Evolutionary conservation across 2,888 invertebrate genomes (phyloP).

Genomic region (Serrognathus titanus): DNA sequence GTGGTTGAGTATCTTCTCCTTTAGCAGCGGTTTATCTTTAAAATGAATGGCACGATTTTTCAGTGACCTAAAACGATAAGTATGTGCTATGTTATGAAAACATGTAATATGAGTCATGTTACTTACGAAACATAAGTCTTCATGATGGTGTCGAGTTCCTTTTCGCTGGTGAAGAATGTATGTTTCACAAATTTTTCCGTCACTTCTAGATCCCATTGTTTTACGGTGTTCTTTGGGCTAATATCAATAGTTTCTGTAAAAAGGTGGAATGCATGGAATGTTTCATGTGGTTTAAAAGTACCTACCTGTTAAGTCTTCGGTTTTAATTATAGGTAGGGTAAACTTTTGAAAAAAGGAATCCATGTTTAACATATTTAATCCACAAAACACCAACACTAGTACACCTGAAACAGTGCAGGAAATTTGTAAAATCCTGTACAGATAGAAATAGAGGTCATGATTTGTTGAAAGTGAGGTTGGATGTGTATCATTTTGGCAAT

Average conservation of each 20-base stretch:
- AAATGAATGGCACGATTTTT: constrained; percentile 26
- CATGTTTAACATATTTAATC: not conserved
- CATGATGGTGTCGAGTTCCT: constrained; percentile 25
- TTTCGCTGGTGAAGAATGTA: constrained; percentile 23
- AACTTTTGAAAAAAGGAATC: constrained; percentile 3
- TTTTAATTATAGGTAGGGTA: constrained; percentile 9
- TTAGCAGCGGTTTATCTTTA: constrained; percentile 26
- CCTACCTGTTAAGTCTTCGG: constrained; percentile 1
- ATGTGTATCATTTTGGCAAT: not conserved
- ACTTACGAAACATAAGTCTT: constrained; percentile 33
- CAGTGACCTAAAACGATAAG: constrained; percentile 24
- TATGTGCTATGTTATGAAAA: not conserved
- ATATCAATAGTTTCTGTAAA: not conserved
- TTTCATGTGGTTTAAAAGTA: too few relatives aligned
- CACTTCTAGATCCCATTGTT: constrained; percentile 29
- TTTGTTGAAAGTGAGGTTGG: not conserved
- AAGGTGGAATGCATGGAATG: not conserved
- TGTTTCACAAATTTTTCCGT: constrained; percentile 23
- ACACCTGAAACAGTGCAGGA: not conserved
- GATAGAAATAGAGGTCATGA: constrained; percentile 6
- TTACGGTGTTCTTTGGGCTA: constrained; percentile 8
- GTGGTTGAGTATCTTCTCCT: constrained; percentile 26
- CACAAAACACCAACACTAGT: not conserved
- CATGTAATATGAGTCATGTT: too few relatives aligned
- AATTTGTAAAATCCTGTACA: constrained; percentile 1